These are phyloP conservation scores for Pararge aegeria DNA, from an alignment of 1,140 invertebrate species.

Conservation along the genomic window DNA sequence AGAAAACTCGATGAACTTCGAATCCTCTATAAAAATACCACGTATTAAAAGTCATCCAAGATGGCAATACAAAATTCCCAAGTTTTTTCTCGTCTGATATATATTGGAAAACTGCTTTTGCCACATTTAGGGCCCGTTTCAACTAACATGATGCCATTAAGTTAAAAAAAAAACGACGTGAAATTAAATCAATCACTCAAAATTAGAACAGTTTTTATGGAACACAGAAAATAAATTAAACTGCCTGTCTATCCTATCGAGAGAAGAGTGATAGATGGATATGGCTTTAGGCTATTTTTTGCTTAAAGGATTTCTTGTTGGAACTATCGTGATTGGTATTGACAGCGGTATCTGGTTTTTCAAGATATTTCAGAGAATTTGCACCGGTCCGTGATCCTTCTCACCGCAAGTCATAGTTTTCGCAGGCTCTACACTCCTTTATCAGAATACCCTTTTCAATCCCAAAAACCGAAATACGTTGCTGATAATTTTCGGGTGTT, in stretches of 20 bases:
- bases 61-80: too few relatives aligned
- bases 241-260: background rate
- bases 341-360: slow-evolving; percentile 50
- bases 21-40: too few relatives aligned
- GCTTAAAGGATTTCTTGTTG: slow-evolving; percentile 13
- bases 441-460: slow-evolving; percentile 69
- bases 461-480: slow-evolving; percentile 62
- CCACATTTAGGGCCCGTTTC: too few relatives aligned
- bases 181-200: background rate
- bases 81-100: too few relatives aligned
- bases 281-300: background rate
- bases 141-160: background rate
- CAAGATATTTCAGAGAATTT: slow-evolving; percentile 40
- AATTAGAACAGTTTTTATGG: background rate
- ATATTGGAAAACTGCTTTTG: too few relatives aligned
- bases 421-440: slow-evolving; percentile 47
- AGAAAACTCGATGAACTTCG: too few relatives aligned
- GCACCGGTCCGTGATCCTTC: slow-evolving; percentile 32
- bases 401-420: slow-evolving; percentile 38
- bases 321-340: slow-evolving; percentile 51
- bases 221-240: slow-evolving; percentile 3
- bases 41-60: too few relatives aligned
- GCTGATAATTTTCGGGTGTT: slow-evolving; percentile 16
- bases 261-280: background rate
- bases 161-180: background rate